phyloP scores from a whole-genome alignment of 2,113 vertebrate genomes.

The Salvator merianae region DNA sequence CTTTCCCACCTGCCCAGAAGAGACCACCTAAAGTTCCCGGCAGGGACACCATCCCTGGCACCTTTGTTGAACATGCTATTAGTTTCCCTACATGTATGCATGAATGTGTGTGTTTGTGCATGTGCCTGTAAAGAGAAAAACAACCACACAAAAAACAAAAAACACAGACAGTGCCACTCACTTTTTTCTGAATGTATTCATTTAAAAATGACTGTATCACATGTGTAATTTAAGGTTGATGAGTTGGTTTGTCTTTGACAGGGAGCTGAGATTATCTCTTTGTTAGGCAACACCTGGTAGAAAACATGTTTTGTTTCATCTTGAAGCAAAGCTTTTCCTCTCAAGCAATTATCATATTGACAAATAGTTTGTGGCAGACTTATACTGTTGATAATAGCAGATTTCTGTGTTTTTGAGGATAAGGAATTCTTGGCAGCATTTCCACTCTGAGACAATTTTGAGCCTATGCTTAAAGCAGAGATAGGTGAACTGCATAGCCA shows the following conservation, averaged over 20 bases:
- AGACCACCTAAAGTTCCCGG: no score
- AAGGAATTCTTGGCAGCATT: conserved; percentile 41
- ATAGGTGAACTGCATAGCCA: conserved; percentile 19
- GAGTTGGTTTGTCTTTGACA: conserved; percentile 38
- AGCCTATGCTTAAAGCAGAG: conserved; percentile 19
- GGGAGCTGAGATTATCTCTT: conserved; percentile 53
- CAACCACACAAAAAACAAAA: no score
- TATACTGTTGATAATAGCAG: conserved; percentile 54
- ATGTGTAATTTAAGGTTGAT: conserved; percentile 44
- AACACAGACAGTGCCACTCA: no score
- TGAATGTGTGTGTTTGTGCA: no score
- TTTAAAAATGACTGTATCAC: conserved; percentile 44
- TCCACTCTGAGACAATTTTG: conserved; percentile 49
- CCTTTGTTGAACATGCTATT: no score
- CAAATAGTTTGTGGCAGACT: conserved; percentile 64
- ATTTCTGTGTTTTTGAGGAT: conserved; percentile 54
- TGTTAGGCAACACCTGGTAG: conserved; percentile 48
- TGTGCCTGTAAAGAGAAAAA: no score
- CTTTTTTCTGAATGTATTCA: background rate
- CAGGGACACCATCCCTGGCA: no score
- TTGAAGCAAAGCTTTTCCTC: conserved; percentile 53
- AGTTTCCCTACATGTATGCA: no score
- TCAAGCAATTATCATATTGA: conserved; percentile 58
- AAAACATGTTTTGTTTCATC: conserved; percentile 29
- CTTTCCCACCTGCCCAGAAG: no score